Percentiles rank a stretch among this genome's conserved stretches.
phyloP scores from a whole-genome alignment of 2,888 invertebrate genomes.

The Trimorus sp. region DNA sequence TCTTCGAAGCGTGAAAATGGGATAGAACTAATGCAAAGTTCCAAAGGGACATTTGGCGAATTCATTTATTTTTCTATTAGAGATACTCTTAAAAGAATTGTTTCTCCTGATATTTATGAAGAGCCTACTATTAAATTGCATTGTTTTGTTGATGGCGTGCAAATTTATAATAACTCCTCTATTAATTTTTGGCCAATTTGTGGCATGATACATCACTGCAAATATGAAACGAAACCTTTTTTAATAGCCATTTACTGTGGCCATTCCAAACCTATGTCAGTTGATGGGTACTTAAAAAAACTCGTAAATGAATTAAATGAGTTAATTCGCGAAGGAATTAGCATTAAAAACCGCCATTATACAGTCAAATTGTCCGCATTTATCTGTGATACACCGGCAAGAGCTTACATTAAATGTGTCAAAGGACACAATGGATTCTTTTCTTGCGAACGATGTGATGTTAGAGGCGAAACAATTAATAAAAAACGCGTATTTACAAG shows the following conservation, averaged over 20 bases:
- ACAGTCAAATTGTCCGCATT: slow-evolving; percentile 15
- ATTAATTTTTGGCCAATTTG: slow-evolving; percentile 46
- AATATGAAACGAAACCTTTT: slow-evolving; percentile 32
- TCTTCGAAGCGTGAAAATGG: slow-evolving; percentile 7
- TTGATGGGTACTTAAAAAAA: slow-evolving; percentile 30
- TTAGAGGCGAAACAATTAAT: slow-evolving; percentile 36
- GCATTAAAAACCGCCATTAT: slow-evolving; percentile 18
- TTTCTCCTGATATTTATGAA: slow-evolving; percentile 10
- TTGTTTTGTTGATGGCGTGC: slow-evolving; percentile 31
- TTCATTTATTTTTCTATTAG: slow-evolving; percentile 42
- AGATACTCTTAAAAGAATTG: slow-evolving; percentile 21
- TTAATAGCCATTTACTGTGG: slow-evolving; percentile 38
- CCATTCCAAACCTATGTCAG: slow-evolving; percentile 26
- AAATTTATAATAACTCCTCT: slow-evolving; percentile 42
- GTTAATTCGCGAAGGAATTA: slow-evolving; percentile 9
- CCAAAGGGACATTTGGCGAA: slow-evolving; percentile 32
- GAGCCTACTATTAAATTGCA: slow-evolving; percentile 21
- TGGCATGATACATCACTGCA: slow-evolving; percentile 14
- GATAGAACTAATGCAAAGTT: slow-evolving; percentile 37
- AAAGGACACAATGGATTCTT: slow-evolving; percentile 43
- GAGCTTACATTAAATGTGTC: slow-evolving; percentile 27
- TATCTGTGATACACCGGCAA: slow-evolving; percentile 40
- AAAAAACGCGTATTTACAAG: slow-evolving; percentile 27
- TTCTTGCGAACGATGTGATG: slow-evolving; percentile 43
- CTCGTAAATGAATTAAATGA: slow-evolving; percentile 32